phyloP scores from a whole-genome alignment of 2,888 invertebrate species.

The Pachymerium ferrugineum region DNA sequence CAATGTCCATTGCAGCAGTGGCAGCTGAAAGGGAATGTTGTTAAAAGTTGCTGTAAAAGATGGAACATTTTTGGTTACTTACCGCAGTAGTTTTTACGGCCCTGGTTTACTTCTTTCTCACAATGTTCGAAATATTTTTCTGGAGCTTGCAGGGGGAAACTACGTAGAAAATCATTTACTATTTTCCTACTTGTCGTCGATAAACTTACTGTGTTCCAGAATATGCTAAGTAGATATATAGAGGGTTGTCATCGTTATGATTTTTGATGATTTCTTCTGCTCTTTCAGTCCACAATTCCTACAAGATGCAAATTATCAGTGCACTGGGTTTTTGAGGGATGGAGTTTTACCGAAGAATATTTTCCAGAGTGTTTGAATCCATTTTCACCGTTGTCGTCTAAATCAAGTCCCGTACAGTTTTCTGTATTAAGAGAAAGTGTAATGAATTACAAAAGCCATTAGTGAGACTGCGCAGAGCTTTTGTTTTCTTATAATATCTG shows the following conservation, averaged over 20 bases:
- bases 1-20: background rate
- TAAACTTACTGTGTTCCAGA: background rate
- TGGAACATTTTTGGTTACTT: background rate
- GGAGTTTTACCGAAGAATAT: constrained; percentile 1
- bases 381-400: background rate
- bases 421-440: background rate
- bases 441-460: no score
- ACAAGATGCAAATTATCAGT: background rate
- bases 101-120: background rate
- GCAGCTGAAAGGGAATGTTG: constrained; percentile 15
- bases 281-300: background rate
- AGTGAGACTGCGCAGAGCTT: no score
- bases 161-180: no score
- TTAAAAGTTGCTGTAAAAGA: background rate
- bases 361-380: background rate
- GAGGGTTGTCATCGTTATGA: background rate
- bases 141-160: background rate
- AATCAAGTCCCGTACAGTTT: background rate
- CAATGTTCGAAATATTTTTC: background rate
- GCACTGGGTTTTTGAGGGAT: background rate
- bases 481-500: no score
- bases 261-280: background rate
- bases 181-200: no score
- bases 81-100: background rate
- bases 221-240: constrained; percentile 9